Conservation (phyloP, 1,140 invertebrate genomes). For the Drosophila aff. region DNA sequence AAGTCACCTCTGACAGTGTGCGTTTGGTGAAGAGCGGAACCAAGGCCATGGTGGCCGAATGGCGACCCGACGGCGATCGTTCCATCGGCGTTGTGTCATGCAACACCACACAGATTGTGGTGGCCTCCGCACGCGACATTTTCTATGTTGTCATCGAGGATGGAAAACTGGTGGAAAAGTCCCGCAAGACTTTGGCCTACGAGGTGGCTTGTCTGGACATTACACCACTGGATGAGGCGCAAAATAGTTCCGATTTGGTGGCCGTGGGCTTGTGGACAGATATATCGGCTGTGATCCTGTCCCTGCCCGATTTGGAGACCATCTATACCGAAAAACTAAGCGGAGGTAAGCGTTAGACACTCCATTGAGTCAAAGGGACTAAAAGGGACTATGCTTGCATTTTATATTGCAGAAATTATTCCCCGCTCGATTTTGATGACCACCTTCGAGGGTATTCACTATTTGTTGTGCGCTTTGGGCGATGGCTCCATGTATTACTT, state of each 20-base stretch:
- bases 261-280: conserved; percentile 99
- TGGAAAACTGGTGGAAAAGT: conserved; percentile 88
- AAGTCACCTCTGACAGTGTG: conserved; percentile 91
- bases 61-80: conserved; percentile 91
- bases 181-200: conserved; percentile 73
- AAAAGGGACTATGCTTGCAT: not conserved
- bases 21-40: conserved; percentile 89
- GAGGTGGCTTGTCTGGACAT: conserved; percentile 99
- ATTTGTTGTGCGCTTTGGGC: conserved; percentile 96
- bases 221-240: conserved; percentile 90
- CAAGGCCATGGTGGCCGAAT: conserved; percentile 90
- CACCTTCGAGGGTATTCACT: conserved; percentile 96
- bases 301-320: conserved; percentile 91
- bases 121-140: conserved; percentile 94
- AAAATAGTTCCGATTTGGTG: conserved; percentile 90
- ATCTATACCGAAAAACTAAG: conserved; percentile 94
- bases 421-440: conserved; percentile 97
- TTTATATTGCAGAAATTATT: conserved; percentile 92
- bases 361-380: not conserved
- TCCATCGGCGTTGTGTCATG: conserved; percentile 96
- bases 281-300: conserved; percentile 95
- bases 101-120: conserved; percentile 93
- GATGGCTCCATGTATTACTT: conserved; percentile 99
- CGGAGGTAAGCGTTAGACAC: conserved; percentile 85
- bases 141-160: conserved; percentile 94